Base-by-base conservation (phyloP, 2,888 invertebrate species). In the Camponotus fellah region DNA sequence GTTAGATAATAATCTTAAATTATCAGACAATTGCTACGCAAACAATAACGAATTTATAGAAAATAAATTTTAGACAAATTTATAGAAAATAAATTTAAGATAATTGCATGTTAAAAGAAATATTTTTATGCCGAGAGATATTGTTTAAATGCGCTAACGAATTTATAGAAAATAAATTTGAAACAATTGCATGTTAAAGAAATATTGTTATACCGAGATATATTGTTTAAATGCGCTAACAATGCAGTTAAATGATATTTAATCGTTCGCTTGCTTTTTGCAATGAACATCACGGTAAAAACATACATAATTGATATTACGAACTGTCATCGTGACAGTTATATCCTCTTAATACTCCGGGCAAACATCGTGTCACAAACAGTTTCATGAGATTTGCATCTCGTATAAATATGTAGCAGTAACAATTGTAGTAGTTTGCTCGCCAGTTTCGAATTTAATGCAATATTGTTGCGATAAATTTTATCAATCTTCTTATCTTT, bases 371-470 rank as follows among this genome's bases (percentile, higher is more conserved):
- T 17, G 58, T 79, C 6, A 58, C 69, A 58, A 79, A 53, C 37
- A 26, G 40, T 10, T 32, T 72, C 34, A 74, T 46, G n/a, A 46
- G 46, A 80, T 80, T 80, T 80, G 46, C 37, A 80, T 80, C 40
- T 69, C 46, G 21, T 12, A 60, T 17, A 49, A 72, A 60, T 60
- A n/a, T 53, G 8, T n/a, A 80, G 21, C 34, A 37, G 43, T 21
- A 32, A 49, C 17, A 43, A 72, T 60, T 60, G 37, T 4, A 66
- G 4, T 43, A 49, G 17, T 12, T 49, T 34, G 43, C 3, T 56
- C 3, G 56, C 10, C 69, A 9, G 58, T 4, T 32, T n/a, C 53
- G 6, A 69, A 79, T 68, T 77, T 77, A 68, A 12, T 12, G 17
- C 21, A 56, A 32, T 10, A 12, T 60, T 21, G 6, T 10, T 34